Evolutionary conservation across 2,888 invertebrate genomes (phyloP).

Genomic region (Brenthis hecate): DNA sequence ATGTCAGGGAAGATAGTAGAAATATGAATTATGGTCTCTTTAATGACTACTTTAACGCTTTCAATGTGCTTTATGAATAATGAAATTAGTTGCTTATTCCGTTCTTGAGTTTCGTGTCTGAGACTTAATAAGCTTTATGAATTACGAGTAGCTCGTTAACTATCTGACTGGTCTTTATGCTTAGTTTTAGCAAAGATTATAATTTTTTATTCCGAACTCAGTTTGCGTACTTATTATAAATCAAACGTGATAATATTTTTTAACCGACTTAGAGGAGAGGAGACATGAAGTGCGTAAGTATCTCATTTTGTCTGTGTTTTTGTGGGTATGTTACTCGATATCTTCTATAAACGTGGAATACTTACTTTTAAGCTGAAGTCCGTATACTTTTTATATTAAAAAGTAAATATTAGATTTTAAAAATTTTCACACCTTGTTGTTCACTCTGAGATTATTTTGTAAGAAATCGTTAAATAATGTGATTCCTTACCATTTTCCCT

Average conservation of each 20-base stretch:
- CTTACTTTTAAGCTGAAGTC: too few species aligned
- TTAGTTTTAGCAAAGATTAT: conserved; percentile 57
- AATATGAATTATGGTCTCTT: conserved; percentile 73
- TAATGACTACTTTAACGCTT: conserved; percentile 81
- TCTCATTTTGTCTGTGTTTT: too few species aligned
- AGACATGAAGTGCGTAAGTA: too few species aligned
- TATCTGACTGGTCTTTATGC: conserved; percentile 46
- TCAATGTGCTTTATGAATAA: conserved; percentile 82
- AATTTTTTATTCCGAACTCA: conserved; percentile 32
- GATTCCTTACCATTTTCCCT: conserved; percentile 89
- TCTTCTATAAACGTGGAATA: too few species aligned
- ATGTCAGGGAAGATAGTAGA: conserved; percentile 76
- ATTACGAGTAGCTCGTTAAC: conserved; percentile 65
- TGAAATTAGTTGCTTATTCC: conserved; percentile 80
- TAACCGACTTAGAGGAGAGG: too few species aligned
- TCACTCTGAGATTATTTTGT: neutral
- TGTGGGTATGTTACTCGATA: too few species aligned
- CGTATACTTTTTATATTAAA: too few species aligned
- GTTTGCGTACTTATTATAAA: conserved; percentile 14
- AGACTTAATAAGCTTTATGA: conserved; percentile 73
- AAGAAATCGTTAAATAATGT: conserved; percentile 35
- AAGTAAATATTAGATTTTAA: neutral
- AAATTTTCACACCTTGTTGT: too few species aligned
- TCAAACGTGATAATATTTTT: neutral
- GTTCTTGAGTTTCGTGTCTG: conserved; percentile 72